Conservation (phyloP, 2,113 vertebrate species). For the Oncorhynchus clarkii region DNA sequence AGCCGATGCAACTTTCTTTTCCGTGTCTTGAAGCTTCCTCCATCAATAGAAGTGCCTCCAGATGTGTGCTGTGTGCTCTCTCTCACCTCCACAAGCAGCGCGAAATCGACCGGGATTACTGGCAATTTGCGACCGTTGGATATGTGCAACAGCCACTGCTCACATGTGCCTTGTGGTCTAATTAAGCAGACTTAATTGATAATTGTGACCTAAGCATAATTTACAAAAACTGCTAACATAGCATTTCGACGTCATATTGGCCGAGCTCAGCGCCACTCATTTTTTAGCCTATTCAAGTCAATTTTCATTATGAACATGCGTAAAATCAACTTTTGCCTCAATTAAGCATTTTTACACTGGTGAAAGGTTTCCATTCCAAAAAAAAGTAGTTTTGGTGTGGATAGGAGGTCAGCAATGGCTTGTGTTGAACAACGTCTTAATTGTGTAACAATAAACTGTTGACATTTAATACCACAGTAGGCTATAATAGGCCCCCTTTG, state of each 20-base stretch:
- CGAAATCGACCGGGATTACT: constrained; percentile 9
- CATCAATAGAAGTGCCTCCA: constrained; percentile 20
- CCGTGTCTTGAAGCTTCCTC: constrained; percentile 35
- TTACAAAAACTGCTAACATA: constrained; percentile 19
- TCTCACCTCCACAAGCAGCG: background rate
- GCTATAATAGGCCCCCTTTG: background rate
- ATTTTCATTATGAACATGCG: background rate
- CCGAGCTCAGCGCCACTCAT: background rate
- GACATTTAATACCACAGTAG: background rate
- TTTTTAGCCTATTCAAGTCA: background rate
- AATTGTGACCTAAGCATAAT: constrained; percentile 13
- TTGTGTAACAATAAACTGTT: constrained; percentile 14
- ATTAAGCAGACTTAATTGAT: background rate
- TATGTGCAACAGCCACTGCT: background rate
- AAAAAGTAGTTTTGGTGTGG: background rate
- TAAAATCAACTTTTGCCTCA: background rate
- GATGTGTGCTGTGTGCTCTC: background rate
- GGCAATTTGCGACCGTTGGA: constrained; percentile 23
- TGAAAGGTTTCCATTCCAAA: background rate
- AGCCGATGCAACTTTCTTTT: constrained; percentile 39
- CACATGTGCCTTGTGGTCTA: background rate
- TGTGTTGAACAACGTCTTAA: constrained; percentile 6
- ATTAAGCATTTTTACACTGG: background rate
- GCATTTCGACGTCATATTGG: constrained; percentile 14
- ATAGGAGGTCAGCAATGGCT: background rate